Conservation (phyloP, 1,140 invertebrate species). For the Caenorhabditis brenneri region DNA sequence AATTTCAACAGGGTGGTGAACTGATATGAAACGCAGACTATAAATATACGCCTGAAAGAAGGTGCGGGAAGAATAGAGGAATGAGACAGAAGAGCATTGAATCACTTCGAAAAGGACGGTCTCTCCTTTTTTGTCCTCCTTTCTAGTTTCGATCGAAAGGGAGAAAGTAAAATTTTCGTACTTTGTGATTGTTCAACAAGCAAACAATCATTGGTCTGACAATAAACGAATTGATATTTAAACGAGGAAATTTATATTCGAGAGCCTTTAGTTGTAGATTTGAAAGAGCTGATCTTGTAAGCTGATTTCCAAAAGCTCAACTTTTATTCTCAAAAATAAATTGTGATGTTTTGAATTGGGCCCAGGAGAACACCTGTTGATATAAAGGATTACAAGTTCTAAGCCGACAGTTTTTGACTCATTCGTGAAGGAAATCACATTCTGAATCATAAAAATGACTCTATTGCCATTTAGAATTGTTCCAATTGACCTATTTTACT, state of each 20-base stretch:
- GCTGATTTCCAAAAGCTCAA: too few species aligned
- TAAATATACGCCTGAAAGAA: conserved; percentile 10
- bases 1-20: neutral
- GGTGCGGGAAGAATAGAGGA: neutral
- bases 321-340: too few species aligned
- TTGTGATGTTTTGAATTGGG: too few species aligned
- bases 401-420: too few species aligned
- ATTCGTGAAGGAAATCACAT: too few species aligned
- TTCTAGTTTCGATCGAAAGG: neutral
- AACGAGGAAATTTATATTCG: too few species aligned
- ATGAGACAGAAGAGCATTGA: neutral
- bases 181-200: neutral
- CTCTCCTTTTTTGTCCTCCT: neutral
- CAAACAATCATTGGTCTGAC: neutral
- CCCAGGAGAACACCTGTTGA: too few species aligned
- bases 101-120: neutral
- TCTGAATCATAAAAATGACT: neutral
- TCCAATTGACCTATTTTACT: neutral
- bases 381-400: too few species aligned
- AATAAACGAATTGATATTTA: neutral
- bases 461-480: neutral
- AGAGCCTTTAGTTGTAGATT: too few species aligned
- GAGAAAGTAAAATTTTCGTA: neutral
- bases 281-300: too few species aligned
- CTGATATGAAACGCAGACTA: conserved; percentile 13